These are phyloP conservation scores for Drosophila lacicola DNA, from an alignment of 2,888 invertebrate genomes.

Conservation along the genomic window DNA sequence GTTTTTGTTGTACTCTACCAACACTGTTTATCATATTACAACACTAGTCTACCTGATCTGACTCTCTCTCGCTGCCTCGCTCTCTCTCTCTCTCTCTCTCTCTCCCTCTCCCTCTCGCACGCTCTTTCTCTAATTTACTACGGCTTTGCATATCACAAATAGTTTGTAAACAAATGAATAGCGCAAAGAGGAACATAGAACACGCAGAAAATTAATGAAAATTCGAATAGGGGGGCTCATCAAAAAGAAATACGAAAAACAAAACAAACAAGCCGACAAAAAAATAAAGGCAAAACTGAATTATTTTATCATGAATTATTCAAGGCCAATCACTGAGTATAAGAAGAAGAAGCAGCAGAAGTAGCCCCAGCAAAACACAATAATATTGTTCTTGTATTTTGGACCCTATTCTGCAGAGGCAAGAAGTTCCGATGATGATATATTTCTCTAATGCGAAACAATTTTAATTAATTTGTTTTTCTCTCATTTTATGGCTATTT, in stretches of 20 bases:
- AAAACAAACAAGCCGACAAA: slow-evolving; percentile 21
- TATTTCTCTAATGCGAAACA: slow-evolving; percentile 52
- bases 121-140: slow-evolving; percentile 16
- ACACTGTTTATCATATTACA: slow-evolving; percentile 33
- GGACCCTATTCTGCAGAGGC: slow-evolving; percentile 24
- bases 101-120: not conserved
- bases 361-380: slow-evolving; percentile 19
- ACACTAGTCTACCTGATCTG: not conserved
- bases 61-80: not conserved
- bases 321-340: slow-evolving; percentile 63
- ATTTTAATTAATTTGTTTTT: slow-evolving; percentile 77
- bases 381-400: slow-evolving; percentile 44
- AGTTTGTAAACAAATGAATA: slow-evolving; percentile 73
- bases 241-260: slow-evolving; percentile 17
- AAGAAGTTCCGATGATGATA: slow-evolving; percentile 14
- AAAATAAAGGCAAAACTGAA: slow-evolving; percentile 26
- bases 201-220: slow-evolving; percentile 55
- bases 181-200: slow-evolving; percentile 59
- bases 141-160: slow-evolving; percentile 39
- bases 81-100: not conserved
- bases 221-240: slow-evolving; percentile 28
- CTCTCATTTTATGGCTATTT: slow-evolving; percentile 41
- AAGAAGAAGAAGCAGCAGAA: slow-evolving; percentile 21
- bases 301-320: slow-evolving; percentile 76
- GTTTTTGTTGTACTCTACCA: slow-evolving; percentile 1